Conservation (phyloP, 92 coral and sea anemone genomes). For the Porites divaricata region DNA sequence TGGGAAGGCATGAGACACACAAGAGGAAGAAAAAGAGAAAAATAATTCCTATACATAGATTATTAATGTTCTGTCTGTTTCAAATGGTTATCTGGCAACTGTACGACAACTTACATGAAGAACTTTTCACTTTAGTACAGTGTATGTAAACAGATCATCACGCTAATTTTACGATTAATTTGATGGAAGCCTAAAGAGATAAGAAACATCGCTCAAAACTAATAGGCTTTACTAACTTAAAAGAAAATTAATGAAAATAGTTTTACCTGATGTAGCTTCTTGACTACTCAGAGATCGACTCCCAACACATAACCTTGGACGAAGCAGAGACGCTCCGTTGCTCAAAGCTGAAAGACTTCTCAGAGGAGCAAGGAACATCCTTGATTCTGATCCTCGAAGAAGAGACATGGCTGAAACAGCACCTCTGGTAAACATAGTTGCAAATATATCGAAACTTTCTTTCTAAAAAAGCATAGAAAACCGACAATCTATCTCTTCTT, state of each 20-base stretch:
- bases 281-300: constrained; percentile 2
- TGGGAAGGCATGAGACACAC: too few species aligned
- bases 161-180: background rate
- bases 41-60: too few species aligned
- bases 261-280: constrained; percentile 18
- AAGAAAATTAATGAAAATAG: background rate
- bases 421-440: constrained; percentile 24
- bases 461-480: background rate
- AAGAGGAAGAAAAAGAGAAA: too few species aligned
- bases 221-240: background rate
- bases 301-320: background rate
- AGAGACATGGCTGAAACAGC: constrained; percentile 12
- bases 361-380: background rate
- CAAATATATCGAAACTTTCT: too few species aligned
- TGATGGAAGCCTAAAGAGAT: background rate
- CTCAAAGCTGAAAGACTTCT: background rate
- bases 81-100: too few species aligned
- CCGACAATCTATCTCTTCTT: background rate
- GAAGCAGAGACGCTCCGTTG: constrained; percentile 6
- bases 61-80: too few species aligned
- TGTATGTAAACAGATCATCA: background rate
- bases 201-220: background rate
- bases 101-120: background rate
- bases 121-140: background rate
- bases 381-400: constrained; percentile 20